phyloP scores from a whole-genome alignment of 2,113 vertebrate species.

The Halichoeres trimaculatus region DNA sequence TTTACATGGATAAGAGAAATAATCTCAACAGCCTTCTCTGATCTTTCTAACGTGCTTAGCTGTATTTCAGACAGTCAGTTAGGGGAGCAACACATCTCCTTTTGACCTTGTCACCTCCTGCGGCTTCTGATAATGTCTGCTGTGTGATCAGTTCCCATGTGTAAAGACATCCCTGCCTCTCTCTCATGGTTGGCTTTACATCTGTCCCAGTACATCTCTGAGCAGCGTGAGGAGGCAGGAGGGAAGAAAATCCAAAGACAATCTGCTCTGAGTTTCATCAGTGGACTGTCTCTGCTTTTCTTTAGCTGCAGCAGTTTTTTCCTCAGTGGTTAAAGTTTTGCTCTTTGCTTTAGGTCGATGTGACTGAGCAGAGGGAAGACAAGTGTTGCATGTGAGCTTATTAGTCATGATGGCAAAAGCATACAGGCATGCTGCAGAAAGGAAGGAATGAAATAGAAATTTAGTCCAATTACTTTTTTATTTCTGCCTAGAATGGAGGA shows the following conservation, averaged over 20 bases:
- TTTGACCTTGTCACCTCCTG: slow-evolving; percentile 57
- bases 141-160: slow-evolving; percentile 54
- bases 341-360: slow-evolving; percentile 1
- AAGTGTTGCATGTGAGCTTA: not conserved
- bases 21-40: no score
- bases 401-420: slow-evolving; percentile 8
- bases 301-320: slow-evolving; percentile 8
- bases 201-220: slow-evolving; percentile 43
- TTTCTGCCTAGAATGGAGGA: not conserved
- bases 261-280: slow-evolving; percentile 21
- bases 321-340: not conserved
- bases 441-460: not conserved
- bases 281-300: slow-evolving; percentile 13
- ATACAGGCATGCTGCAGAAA: not conserved
- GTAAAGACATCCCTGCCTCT: slow-evolving; percentile 39
- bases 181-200: slow-evolving; percentile 39
- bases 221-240: slow-evolving; percentile 26
- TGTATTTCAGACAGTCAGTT: slow-evolving; percentile 20
- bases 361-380: not conserved
- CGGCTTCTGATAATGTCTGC: slow-evolving; percentile 51
- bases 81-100: slow-evolving; percentile 23
- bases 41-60: not conserved
- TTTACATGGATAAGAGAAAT: no score
- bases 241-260: slow-evolving; percentile 40
- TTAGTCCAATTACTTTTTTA: not conserved